phyloP scores from a whole-genome alignment of 2,113 vertebrate genomes.

The Rutilus rutilus region DNA sequence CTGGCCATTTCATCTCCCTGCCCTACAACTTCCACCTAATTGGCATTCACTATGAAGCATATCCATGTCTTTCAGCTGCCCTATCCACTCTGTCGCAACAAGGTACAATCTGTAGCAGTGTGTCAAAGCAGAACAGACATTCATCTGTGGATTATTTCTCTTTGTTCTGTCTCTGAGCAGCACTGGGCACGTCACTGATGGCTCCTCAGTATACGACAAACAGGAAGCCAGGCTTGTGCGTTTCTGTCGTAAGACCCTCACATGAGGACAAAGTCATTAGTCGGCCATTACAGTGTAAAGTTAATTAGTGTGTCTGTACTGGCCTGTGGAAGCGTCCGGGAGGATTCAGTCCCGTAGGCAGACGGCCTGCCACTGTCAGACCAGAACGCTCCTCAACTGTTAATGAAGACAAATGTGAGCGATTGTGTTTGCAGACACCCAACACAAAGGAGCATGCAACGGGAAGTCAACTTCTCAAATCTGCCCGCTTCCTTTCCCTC shows the following conservation, averaged over 20 bases:
- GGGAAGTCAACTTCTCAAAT: constrained; percentile 37
- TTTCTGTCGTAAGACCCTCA: constrained; percentile 60
- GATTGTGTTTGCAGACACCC: constrained; percentile 64
- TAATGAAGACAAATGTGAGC: constrained; percentile 79
- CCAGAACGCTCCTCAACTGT: constrained; percentile 67
- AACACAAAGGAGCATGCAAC: constrained; percentile 58
- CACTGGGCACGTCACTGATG: neutral
- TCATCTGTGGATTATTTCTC: constrained; percentile 8
- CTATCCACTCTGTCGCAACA: constrained; percentile 16
- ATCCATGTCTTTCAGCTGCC: constrained; percentile 24
- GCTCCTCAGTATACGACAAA: constrained; percentile 41
- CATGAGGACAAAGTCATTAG: constrained; percentile 75
- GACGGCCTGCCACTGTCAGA: constrained; percentile 65
- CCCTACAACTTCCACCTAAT: constrained; percentile 33
- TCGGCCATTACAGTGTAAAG: constrained; percentile 70
- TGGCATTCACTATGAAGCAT: constrained; percentile 23
- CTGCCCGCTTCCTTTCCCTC: neutral
- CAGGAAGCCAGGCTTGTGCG: constrained; percentile 35
- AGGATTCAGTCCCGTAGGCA: constrained; percentile 67
- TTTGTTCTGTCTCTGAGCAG: constrained; percentile 8
- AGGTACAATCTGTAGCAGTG: constrained; percentile 17
- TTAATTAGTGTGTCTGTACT: constrained; percentile 76
- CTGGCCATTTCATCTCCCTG: constrained; percentile 9
- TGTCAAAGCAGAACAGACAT: constrained; percentile 28
- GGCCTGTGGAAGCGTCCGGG: constrained; percentile 68